Conservation (phyloP, 2,113 vertebrate genomes). For the Ciconia stormi region DNA sequence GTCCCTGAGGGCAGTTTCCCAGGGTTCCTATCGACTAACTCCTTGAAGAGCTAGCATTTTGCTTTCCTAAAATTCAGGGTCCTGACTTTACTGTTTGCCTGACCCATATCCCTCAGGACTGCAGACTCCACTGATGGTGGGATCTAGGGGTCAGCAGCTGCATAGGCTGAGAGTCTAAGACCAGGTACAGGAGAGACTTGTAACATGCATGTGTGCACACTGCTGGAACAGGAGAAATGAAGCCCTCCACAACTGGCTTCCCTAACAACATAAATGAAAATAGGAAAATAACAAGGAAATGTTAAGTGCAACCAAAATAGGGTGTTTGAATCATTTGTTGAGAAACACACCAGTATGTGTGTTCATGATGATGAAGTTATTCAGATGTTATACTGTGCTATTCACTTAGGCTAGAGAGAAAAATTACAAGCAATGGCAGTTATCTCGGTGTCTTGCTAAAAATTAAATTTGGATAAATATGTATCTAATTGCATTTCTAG, state of each 20-base stretch:
- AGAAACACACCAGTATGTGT: not conserved
- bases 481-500: not conserved
- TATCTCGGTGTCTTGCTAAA: not conserved
- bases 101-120: too few relatives aligned
- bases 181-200: not conserved
- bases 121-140: too few relatives aligned
- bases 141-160: not conserved
- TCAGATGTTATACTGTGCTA: not conserved
- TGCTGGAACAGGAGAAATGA: not conserved
- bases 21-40: too few relatives aligned
- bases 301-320: not conserved
- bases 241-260: not conserved
- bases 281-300: not conserved
- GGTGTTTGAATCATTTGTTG: not conserved
- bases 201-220: fast-evolving
- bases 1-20: too few relatives aligned
- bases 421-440: not conserved
- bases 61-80: too few relatives aligned
- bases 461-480: not conserved
- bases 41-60: too few relatives aligned
- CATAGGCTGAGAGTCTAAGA: not conserved
- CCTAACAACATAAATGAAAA: not conserved
- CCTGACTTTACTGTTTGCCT: too few relatives aligned
- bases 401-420: not conserved
- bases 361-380: not conserved